Percentiles rank a stretch among this genome's conserved stretches.
These are phyloP conservation scores for Calliopsis andreniformis DNA, from an alignment of 1,140 invertebrate species.

Conservation along the genomic window DNA sequence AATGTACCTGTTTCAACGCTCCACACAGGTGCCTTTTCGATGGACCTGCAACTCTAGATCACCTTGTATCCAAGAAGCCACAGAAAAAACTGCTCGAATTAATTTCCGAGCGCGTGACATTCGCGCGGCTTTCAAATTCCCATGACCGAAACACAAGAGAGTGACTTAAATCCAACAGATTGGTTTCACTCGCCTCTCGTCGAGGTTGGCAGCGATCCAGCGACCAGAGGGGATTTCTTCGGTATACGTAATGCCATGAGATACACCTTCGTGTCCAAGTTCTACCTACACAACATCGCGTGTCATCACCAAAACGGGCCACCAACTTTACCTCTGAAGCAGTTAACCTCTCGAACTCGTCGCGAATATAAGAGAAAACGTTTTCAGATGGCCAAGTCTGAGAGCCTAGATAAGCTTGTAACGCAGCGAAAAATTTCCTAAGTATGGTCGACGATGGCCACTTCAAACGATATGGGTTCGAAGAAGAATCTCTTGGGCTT, in stretches of 20 bases:
- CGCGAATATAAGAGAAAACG: not conserved
- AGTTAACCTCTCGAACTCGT: not conserved
- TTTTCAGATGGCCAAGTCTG: not conserved
- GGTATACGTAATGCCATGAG: constrained; percentile 18
- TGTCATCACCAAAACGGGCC: constrained; percentile 13
- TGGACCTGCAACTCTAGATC: no score
- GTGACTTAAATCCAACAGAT: constrained; percentile 60
- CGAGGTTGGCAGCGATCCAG: constrained; percentile 54
- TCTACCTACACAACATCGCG: constrained; percentile 15
- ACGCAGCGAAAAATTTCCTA: not conserved
- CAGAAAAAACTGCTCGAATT: constrained; percentile 5
- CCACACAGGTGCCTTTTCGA: no score
- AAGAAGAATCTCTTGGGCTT: no score
- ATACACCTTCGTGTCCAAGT: constrained; percentile 37
- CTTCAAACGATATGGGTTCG: no score
- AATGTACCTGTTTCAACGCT: no score
- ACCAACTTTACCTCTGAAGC: constrained; percentile 2
- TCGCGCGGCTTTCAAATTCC: constrained; percentile 12
- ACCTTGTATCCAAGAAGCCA: no score
- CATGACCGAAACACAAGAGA: constrained; percentile 32
- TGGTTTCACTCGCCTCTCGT: constrained; percentile 53
- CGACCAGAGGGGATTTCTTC: constrained; percentile 9
- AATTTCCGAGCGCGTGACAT: constrained; percentile 32
- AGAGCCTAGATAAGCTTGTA: not conserved
- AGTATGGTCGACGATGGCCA: no score